Percentiles rank a stretch among this genome's conserved stretches.
These are phyloP conservation scores for Ictalurus punctatus DNA, from an alignment of 2,113 vertebrate species.

Conservation along the genomic window DNA sequence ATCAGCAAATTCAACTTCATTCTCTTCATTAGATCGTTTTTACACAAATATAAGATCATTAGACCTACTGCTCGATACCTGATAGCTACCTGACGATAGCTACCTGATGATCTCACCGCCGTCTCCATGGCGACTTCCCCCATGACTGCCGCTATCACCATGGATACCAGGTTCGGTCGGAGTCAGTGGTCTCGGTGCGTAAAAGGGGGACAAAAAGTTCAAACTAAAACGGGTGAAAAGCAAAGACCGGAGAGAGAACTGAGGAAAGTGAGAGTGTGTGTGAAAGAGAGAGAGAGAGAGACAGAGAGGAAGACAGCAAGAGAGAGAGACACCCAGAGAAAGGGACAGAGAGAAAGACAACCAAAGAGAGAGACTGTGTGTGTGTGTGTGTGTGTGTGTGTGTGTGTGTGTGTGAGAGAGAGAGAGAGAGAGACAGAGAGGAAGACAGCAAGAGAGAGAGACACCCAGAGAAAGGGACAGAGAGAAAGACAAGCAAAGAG, in stretches of 20 bases:
- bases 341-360: background rate
- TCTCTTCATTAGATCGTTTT: background rate
- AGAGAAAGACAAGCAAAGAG: background rate
- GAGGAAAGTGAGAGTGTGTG: slow-evolving; percentile 1
- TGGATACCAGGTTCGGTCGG: slow-evolving; percentile 27
- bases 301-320: background rate
- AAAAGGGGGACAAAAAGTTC: background rate
- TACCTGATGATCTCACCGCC: background rate
- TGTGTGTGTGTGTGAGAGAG: background rate
- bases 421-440: slow-evolving; percentile 22
- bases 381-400: background rate
- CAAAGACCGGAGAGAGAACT: background rate
- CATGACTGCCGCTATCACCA: background rate
- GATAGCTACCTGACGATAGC: background rate
- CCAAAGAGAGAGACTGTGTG: background rate
- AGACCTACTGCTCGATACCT: background rate
- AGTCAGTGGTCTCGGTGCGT: background rate
- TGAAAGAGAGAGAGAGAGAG: slow-evolving; percentile 5
- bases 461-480: too few relatives aligned
- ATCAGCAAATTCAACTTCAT: background rate
- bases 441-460: background rate
- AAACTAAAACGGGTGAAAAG: background rate
- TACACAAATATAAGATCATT: background rate
- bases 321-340: slow-evolving; percentile 35
- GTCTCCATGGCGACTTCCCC: background rate